Percentiles rank a stretch among this genome's conserved stretches.
Conservation (phyloP, 1,140 invertebrate genomes). For the Popillia japonica region DNA sequence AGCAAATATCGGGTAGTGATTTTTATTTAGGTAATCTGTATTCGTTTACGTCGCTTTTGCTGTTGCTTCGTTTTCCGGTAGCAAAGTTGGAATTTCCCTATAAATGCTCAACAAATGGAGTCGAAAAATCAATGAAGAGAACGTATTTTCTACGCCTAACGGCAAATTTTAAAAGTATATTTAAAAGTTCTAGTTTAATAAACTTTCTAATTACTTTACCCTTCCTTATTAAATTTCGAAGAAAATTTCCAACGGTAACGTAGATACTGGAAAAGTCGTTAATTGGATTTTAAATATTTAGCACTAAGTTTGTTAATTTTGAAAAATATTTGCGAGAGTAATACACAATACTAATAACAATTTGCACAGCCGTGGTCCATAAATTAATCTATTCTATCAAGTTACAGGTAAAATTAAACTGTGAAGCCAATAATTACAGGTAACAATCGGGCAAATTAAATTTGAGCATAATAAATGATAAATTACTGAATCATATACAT, state of each 20-base stretch:
- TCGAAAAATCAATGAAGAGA: background rate
- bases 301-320: conserved; percentile 13
- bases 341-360: background rate
- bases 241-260: background rate
- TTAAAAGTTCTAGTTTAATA: conserved; percentile 34
- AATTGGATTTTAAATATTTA: conserved; percentile 32
- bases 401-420: no score
- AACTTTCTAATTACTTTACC: conserved; percentile 22
- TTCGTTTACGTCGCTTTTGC: no score
- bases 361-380: background rate
- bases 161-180: conserved; percentile 9
- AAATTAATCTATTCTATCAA: no score
- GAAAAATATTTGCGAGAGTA: background rate
- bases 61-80: no score
- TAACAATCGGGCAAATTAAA: no score
- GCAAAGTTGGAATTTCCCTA: background rate
- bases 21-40: no score
- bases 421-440: no score
- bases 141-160: background rate
- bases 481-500: no score
- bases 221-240: conserved; percentile 26
- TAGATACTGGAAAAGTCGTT: conserved; percentile 9
- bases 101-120: background rate
- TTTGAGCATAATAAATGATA: no score
- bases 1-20: no score